phyloP scores from a whole-genome alignment of 2,888 invertebrate species.

The Eupithecia insigniata region DNA sequence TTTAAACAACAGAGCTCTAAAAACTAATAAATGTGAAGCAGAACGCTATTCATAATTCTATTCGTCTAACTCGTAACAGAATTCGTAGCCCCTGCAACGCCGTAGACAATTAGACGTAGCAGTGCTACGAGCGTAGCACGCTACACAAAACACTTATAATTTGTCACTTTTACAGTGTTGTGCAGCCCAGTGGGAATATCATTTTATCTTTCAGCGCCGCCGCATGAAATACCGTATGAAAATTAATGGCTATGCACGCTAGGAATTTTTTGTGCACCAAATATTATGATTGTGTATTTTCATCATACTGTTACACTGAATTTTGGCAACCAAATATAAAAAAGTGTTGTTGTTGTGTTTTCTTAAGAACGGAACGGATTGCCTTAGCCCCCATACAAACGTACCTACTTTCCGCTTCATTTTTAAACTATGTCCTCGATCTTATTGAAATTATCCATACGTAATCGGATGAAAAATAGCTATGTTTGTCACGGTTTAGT shows the following conservation, averaged over 20 bases:
- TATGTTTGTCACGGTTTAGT: too few relatives aligned
- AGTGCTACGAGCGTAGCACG: conserved; percentile 11
- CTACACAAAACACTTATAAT: conserved; percentile 10
- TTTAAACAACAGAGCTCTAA: not conserved
- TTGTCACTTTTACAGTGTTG: conserved; percentile 27
- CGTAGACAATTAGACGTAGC: conserved; percentile 11
- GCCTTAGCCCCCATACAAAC: too few relatives aligned
- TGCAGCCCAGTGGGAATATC: conserved; percentile 27
- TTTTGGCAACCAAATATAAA: conserved; percentile 14
- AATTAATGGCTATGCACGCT: conserved; percentile 24
- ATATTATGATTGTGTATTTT: conserved; percentile 29
- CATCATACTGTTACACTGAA: conserved; percentile 20
- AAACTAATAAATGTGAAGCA: not conserved
- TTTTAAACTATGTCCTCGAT: too few relatives aligned
- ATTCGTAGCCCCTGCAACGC: not conserved
- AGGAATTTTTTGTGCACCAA: conserved; percentile 26
- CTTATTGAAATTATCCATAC: too few relatives aligned
- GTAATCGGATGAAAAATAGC: too few relatives aligned
- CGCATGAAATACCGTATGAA: conserved; percentile 24
- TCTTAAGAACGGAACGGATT: too few relatives aligned
- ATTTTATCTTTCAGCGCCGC: conserved; percentile 30
- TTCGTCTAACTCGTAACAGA: not conserved
- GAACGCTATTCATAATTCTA: not conserved
- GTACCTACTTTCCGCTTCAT: too few relatives aligned
- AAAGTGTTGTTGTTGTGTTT: too few relatives aligned